Percentiles rank a stretch among this genome's conserved stretches.
Conservation (phyloP, 2,797 vertebrate genomes). For the Lates japonicus region DNA sequence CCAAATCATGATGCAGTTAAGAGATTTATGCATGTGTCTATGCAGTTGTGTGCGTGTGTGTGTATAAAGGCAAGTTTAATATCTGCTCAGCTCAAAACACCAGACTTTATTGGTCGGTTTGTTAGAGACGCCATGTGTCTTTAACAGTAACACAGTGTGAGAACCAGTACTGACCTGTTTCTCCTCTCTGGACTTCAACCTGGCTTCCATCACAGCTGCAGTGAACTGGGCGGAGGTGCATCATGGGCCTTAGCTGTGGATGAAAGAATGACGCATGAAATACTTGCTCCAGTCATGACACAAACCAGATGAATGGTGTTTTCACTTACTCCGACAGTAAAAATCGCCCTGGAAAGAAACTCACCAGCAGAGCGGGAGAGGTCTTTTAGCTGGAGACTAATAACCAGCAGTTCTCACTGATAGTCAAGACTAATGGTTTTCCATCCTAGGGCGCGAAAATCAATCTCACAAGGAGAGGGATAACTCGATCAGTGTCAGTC, state of each 20-base stretch:
- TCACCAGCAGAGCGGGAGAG: constrained; percentile 42
- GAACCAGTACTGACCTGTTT: constrained; percentile 36
- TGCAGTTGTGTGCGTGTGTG: background rate
- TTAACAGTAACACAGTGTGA: constrained; percentile 11
- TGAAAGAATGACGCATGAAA: constrained; percentile 80
- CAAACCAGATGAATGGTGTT: constrained; percentile 79
- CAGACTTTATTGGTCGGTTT: constrained; percentile 26
- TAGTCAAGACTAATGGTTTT: constrained; percentile 27
- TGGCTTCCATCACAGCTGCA: constrained; percentile 78
- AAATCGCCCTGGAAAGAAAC: constrained; percentile 59
- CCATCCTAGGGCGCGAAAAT: constrained; percentile 13
- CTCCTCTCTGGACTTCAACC: constrained; percentile 49
- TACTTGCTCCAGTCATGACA: constrained; percentile 73
- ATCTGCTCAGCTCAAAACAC: constrained; percentile 10
- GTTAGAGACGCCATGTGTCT: constrained; percentile 5
- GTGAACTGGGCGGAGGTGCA: constrained; percentile 75
- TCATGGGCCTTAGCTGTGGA: constrained; percentile 59
- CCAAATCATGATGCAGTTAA: constrained; percentile 63
- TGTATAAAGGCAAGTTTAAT: constrained; percentile 22
- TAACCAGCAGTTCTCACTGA: constrained; percentile 29
- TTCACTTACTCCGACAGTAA: constrained; percentile 72
- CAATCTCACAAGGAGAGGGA: constrained; percentile 14
- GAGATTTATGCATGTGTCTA: constrained; percentile 47
- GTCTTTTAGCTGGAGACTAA: constrained; percentile 32
- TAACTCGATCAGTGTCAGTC: constrained; percentile 6